Percentiles rank a stretch among this genome's conserved stretches.
phyloP scores from a whole-genome alignment of 2,113 vertebrate species.

The Pipa parva region DNA sequence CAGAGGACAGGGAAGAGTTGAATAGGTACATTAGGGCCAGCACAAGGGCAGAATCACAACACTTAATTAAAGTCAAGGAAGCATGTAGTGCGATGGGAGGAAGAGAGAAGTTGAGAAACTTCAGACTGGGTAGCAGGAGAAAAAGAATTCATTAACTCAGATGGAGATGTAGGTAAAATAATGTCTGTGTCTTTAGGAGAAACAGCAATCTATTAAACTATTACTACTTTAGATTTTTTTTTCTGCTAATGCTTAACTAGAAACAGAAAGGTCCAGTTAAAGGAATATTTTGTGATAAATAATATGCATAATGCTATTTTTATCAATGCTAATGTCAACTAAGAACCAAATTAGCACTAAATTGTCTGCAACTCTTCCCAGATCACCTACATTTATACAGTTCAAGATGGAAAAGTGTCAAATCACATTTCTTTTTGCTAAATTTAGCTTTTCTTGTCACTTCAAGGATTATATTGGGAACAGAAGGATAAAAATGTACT shows the following conservation, averaged over 20 bases:
- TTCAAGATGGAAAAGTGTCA: conserved; percentile 33
- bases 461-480: conserved; percentile 35
- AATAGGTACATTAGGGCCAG: too few relatives aligned
- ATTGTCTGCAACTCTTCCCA: conserved; percentile 10
- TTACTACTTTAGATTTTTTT: not conserved
- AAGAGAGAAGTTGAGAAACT: too few relatives aligned
- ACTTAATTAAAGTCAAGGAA: too few relatives aligned
- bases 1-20: too few relatives aligned
- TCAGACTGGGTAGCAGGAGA: too few relatives aligned
- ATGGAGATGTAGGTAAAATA: too few relatives aligned
- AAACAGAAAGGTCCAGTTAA: not conserved
- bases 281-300: not conserved
- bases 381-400: conserved; percentile 30
- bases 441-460: conserved; percentile 36
- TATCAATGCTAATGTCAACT: conserved; percentile 9
- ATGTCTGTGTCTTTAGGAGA: too few relatives aligned
- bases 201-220: too few relatives aligned
- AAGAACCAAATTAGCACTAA: conserved; percentile 11
- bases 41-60: too few relatives aligned
- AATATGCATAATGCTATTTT: conserved; percentile 16
- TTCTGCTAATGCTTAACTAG: not conserved
- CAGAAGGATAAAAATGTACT: conserved; percentile 24
- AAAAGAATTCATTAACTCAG: too few relatives aligned
- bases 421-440: conserved; percentile 26
- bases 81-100: too few relatives aligned